These are phyloP conservation scores for Neosilurus mollespiculum DNA, from an alignment of 2,797 vertebrate species.

Conservation along the genomic window DNA sequence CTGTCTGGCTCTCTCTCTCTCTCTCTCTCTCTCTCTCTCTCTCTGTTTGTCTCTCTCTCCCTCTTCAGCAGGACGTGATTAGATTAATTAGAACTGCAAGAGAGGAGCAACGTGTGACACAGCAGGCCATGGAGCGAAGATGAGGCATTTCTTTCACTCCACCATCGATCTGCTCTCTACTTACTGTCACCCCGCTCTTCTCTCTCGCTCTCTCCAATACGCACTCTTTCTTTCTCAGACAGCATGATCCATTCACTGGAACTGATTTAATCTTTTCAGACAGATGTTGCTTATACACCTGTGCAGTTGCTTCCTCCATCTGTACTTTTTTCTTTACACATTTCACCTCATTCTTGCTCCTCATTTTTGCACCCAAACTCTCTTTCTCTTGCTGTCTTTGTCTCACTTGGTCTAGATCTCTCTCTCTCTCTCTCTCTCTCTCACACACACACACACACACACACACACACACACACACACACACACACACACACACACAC, in stretches of 20 bases:
- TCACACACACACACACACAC: no score
- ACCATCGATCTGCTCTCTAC: conserved; percentile 75
- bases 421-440: background rate
- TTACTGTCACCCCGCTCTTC: conserved; percentile 63
- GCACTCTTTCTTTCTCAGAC: conserved; percentile 28
- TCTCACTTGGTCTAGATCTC: background rate
- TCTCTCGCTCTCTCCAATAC: conserved; percentile 8
- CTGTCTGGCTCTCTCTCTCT: conserved; percentile 11
- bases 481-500: no score
- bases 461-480: no score
- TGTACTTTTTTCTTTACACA: conserved; percentile 12
- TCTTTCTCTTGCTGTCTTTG: background rate
- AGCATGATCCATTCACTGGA: conserved; percentile 48
- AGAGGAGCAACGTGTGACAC: conserved; percentile 70
- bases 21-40: conserved; percentile 3
- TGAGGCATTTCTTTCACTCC: conserved; percentile 70
- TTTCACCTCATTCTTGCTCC: background rate
- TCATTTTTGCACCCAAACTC: background rate
- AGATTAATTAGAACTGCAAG: conserved; percentile 55
- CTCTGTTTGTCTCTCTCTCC: background rate
- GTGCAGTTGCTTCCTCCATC: conserved; percentile 20
- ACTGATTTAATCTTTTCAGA: conserved; percentile 55
- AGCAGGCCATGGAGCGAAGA: conserved; percentile 67
- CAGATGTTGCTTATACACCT: conserved; percentile 57
- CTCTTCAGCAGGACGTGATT: conserved; percentile 48